phyloP scores from a whole-genome alignment of 2,797 vertebrate species.

The Notamacropus eugenii region DNA sequence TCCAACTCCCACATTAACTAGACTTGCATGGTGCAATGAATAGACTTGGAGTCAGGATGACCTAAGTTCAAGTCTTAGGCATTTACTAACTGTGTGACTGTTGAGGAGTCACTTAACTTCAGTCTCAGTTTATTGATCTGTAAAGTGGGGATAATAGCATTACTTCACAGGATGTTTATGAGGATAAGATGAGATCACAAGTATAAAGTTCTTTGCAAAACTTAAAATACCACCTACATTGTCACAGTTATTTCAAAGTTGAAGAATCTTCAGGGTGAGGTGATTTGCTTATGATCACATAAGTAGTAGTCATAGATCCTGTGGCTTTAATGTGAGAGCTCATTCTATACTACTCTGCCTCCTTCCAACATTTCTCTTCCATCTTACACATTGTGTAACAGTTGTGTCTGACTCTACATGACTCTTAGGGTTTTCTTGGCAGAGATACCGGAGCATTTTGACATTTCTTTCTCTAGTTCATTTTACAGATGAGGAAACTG shows the following conservation, averaged over 20 bases:
- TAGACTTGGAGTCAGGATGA: background rate
- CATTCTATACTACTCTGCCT: background rate
- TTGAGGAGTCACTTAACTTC: background rate
- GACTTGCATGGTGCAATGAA: background rate
- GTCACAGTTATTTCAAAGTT: background rate
- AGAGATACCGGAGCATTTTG: background rate
- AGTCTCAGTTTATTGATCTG: background rate
- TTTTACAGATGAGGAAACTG: background rate
- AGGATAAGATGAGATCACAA: background rate
- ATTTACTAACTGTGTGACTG: background rate
- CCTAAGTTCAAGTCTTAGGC: background rate
- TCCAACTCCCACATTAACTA: background rate
- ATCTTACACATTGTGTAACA: background rate
- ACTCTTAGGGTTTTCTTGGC: background rate
- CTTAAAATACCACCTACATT: background rate
- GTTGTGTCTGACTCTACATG: background rate
- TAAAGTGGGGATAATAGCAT: background rate
- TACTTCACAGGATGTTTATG: background rate
- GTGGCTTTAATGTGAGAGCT: too few relatives aligned
- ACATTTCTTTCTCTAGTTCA: background rate
- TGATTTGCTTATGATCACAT: background rate
- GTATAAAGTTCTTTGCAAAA: background rate
- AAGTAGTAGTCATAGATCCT: background rate
- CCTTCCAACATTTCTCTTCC: background rate
- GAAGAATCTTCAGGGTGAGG: background rate